These are phyloP conservation scores for Etheostoma spectabile DNA, from an alignment of 2,113 vertebrate species.

Conservation along the genomic window DNA sequence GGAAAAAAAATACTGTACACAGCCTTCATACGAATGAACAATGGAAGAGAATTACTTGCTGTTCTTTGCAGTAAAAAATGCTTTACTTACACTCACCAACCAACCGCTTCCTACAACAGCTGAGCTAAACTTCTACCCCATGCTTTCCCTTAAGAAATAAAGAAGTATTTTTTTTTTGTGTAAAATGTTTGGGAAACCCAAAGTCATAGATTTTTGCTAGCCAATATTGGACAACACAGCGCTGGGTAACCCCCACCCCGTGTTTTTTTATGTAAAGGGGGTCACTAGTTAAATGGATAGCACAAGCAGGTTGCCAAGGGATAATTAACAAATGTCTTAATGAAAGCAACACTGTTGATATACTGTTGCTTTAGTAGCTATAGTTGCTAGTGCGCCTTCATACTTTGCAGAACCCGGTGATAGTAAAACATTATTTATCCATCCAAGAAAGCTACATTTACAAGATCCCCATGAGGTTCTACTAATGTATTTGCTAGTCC, in stretches of 20 bases:
- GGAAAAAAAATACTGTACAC: constrained; percentile 39
- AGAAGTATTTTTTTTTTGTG: background rate
- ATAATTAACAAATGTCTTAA: background rate
- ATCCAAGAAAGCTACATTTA: constrained; percentile 8
- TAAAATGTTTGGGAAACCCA: no score
- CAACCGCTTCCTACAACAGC: background rate
- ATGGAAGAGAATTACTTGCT: constrained; percentile 32
- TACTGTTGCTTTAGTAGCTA: background rate
- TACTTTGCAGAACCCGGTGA: background rate
- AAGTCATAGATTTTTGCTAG: background rate
- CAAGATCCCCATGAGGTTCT: background rate
- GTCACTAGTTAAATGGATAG: no score
- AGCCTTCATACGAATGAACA: constrained; percentile 27
- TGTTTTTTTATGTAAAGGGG: background rate
- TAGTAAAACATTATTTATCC: background rate
- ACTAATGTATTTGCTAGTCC: background rate
- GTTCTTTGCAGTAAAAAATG: constrained; percentile 14
- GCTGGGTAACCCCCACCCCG: background rate
- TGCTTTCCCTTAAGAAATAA: background rate
- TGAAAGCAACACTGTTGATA: background rate
- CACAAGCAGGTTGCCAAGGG: no score
- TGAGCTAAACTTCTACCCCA: background rate
- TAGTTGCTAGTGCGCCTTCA: background rate
- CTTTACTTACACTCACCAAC: constrained; percentile 7
- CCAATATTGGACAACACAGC: background rate